Evolutionary conservation across 2,888 invertebrate species (phyloP), one percentile per base, ranked within the genome.

Genomic region (Masnerella sp.): DNA sequence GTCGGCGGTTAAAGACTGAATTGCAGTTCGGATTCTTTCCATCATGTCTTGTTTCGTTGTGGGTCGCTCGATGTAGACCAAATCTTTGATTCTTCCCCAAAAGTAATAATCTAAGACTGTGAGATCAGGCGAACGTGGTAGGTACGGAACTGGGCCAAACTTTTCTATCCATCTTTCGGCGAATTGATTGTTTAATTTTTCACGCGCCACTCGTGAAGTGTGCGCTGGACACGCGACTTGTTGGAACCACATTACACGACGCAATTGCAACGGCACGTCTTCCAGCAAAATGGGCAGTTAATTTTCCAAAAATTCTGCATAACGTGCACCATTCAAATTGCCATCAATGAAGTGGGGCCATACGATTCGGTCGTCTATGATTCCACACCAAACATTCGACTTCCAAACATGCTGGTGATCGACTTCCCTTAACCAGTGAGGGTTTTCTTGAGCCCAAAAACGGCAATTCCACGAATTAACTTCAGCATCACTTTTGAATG

Each of bases 351-450:
- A 45, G 52, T 43, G 14, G 56, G 67, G 38, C 40, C 56, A 42
- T 36, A 54, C 22, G 8, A 64, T 22, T 28, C 34, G 8, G 8
- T 17, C 40, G 20, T 56, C 51, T 42, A 61, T 28, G 36, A 68
- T 51, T 17, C 68, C 30, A 20, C 68, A 68, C 30, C 69, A 69
- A 42, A 61, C 61, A 20, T 52, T 52, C 1, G 38, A 20, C 28
- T 52, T 52, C 30, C 69, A 69, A 45, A 61, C 36, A 73, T 79
- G 75, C 54, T 83, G 79, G 38, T 77, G 72, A 17, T 77, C 47
- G 1, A 49, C 15, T 15, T 49, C 32, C 32, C 32, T 30, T 15
- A 32, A n/a, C 47, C 17, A 49, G 30, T 14, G 45, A 4, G 45
- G 47, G 32, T 49, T 49, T 8, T 5, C 15, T 5, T 30, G n/a